phyloP scores from a whole-genome alignment of 2,888 invertebrate genomes.

The Machimus atricapillus region DNA sequence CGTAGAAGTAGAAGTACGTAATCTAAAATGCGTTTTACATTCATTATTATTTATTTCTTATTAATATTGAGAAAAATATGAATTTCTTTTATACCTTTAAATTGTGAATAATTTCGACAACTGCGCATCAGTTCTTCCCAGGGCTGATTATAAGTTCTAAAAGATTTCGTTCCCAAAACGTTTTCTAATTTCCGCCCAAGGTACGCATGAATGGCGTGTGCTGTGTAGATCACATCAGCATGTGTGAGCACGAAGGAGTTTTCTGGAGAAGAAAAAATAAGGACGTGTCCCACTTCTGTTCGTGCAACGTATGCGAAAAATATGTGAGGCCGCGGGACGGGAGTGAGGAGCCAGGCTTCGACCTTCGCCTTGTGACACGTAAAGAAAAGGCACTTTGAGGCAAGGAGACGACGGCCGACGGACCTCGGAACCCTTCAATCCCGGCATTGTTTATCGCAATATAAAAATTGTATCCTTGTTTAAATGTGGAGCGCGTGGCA shows the following conservation, averaged over 20 bases:
- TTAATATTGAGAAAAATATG: no score
- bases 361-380: neutral
- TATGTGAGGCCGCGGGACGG: neutral
- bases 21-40: no score
- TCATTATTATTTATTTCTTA: no score
- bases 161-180: neutral
- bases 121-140: neutral
- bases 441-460: constrained; percentile 26
- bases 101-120: neutral
- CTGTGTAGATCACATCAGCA: neutral
- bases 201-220: neutral
- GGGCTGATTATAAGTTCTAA: neutral
- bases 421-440: constrained; percentile 9
- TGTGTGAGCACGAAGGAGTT: neutral
- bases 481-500: constrained; percentile 39
- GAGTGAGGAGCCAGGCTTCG: neutral
- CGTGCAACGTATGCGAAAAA: neutral
- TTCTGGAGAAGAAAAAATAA: neutral
- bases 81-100: no score
- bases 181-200: neutral
- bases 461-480: constrained; percentile 34
- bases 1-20: no score
- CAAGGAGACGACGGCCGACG: neutral
- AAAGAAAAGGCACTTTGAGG: neutral
- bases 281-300: neutral